phyloP scores from a whole-genome alignment of 2,888 invertebrate genomes.

The Helobdella robusta region DNA sequence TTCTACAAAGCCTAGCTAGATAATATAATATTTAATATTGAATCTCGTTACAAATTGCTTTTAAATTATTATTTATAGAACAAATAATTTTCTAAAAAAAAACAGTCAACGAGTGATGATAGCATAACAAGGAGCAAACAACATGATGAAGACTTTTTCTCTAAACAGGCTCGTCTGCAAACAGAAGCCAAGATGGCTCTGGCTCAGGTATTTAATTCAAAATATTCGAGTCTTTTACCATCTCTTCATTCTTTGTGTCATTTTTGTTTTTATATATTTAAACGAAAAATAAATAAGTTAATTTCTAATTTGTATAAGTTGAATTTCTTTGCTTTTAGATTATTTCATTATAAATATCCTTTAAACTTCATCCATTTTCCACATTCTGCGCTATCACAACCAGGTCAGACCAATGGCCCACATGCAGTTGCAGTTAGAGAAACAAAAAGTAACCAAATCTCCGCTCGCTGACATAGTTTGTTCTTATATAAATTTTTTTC shows the following conservation, averaged over 20 bases:
- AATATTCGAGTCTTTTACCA: no score
- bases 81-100: background rate
- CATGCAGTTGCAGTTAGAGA: conserved; percentile 47
- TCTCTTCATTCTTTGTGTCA: no score
- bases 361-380: no score
- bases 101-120: background rate
- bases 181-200: conserved; percentile 45
- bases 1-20: no score
- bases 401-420: conserved; percentile 48
- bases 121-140: conserved; percentile 20
- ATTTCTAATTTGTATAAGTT: no score
- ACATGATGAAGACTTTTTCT: conserved; percentile 50
- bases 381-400: background rate
- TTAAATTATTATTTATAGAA: background rate
- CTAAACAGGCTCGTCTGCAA: conserved; percentile 42
- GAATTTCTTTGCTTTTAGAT: no score
- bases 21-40: no score
- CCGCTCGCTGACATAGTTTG: conserved; percentile 44
- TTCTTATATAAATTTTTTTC: no score
- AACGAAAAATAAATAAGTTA: no score
- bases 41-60: background rate
- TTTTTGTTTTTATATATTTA: no score
- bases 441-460: conserved; percentile 44
- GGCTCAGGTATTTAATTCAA: conserved; percentile 40
- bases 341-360: no score